Conservation (phyloP, 2,113 vertebrate genomes). For the Macquaria australasica region DNA sequence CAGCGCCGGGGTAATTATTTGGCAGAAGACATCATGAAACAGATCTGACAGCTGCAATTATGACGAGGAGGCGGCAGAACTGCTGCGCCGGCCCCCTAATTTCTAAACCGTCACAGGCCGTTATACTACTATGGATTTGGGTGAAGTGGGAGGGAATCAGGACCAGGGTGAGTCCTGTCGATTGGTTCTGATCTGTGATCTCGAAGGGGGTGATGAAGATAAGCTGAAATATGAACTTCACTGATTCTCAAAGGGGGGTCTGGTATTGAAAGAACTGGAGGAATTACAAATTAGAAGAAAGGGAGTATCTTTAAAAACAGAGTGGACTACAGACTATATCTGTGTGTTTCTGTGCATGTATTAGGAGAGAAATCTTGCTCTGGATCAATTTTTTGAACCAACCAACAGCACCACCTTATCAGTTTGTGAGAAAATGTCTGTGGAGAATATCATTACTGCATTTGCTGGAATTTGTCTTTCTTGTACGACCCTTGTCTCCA, state of each 20-base stretch:
- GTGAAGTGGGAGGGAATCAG: slow-evolving; percentile 1
- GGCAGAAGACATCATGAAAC: slow-evolving; percentile 50
- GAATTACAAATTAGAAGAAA: background rate
- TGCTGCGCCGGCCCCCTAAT: slow-evolving; percentile 33
- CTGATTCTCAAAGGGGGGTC: background rate
- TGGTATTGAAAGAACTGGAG: background rate
- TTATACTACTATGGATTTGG: slow-evolving; percentile 13
- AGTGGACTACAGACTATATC: background rate
- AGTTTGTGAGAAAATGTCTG: background rate
- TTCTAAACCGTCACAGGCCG: slow-evolving; percentile 38
- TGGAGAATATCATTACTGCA: background rate
- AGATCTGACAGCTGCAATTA: slow-evolving; percentile 70
- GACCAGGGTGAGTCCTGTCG: background rate
- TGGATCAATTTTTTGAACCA: background rate
- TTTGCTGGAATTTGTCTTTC: background rate
- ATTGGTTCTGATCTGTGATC: background rate
- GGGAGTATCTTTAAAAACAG: background rate
- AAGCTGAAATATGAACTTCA: background rate
- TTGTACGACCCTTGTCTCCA: background rate
- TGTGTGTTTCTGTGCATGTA: background rate
- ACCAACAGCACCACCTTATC: background rate
- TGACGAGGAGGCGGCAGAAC: slow-evolving; percentile 45
- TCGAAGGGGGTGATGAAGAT: background rate
- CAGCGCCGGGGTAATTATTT: slow-evolving; percentile 62
- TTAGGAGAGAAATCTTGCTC: background rate